phyloP scores from a whole-genome alignment of 1,140 invertebrate species.

The Diprion similis region DNA sequence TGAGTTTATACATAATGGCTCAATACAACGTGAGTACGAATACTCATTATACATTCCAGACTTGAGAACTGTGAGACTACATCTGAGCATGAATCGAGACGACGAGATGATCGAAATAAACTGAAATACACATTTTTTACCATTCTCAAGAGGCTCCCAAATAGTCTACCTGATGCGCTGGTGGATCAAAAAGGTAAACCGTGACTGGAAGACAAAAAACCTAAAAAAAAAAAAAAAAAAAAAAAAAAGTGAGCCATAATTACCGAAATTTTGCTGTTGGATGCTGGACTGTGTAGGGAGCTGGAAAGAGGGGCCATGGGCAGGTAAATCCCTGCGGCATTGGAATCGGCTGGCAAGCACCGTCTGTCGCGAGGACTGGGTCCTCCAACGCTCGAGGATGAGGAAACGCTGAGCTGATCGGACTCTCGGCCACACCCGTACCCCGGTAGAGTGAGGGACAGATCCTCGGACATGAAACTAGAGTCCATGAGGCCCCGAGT shows the following conservation, averaged over 20 bases:
- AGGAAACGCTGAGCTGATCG: conserved; percentile 65
- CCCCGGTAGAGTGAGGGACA: conserved; percentile 56
- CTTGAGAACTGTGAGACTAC: too few relatives aligned
- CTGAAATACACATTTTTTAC: too few relatives aligned
- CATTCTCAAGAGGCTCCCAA: too few relatives aligned
- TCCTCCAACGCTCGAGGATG: conserved; percentile 62
- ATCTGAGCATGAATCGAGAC: too few relatives aligned
- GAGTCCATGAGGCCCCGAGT: conserved; percentile 64
- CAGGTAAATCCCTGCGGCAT: conserved; percentile 59
- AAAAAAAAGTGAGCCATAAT: conserved; percentile 34
- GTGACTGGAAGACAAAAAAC: too few relatives aligned
- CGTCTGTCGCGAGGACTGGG: conserved; percentile 59
- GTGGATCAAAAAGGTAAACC: too few relatives aligned
- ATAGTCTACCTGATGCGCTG: too few relatives aligned
- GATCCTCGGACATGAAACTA: conserved; percentile 64
- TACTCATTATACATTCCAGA: too few relatives aligned
- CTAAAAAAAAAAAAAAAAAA: too few relatives aligned
- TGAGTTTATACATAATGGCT: too few relatives aligned
- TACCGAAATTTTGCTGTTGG: conserved; percentile 64
- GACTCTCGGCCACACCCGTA: conserved; percentile 54
- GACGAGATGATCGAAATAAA: too few relatives aligned
- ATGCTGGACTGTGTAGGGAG: conserved; percentile 54
- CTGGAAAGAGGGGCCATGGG: conserved; percentile 63
- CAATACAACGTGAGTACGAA: too few relatives aligned
- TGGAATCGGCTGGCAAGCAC: conserved; percentile 54